Evolutionary conservation across 2,113 vertebrate genomes (phyloP).

Genomic region (Nyctibius bracteatus): DNA sequence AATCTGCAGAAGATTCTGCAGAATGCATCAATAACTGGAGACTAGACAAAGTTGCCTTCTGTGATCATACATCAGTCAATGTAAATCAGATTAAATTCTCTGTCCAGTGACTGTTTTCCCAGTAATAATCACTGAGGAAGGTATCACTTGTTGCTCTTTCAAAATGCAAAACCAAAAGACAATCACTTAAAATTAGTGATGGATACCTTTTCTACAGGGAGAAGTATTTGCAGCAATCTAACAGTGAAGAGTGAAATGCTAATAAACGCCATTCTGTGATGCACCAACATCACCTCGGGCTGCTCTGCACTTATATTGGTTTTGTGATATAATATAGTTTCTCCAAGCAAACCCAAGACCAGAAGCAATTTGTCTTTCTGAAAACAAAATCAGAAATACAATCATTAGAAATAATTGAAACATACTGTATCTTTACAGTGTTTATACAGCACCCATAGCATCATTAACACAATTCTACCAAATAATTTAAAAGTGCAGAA

Average conservation of each 20-base stretch:
- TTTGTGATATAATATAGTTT: constrained; percentile 82
- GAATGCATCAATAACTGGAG: background rate
- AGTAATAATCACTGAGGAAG: background rate
- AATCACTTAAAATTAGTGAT: background rate
- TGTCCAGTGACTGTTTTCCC: background rate
- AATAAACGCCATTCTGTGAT: constrained; percentile 86
- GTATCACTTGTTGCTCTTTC: background rate
- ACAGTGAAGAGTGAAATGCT: constrained; percentile 82
- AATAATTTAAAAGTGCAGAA: background rate
- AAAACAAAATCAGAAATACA: constrained; percentile 26
- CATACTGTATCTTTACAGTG: background rate
- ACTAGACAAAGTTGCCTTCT: background rate
- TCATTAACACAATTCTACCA: background rate
- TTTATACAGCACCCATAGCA: background rate
- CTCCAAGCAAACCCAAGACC: constrained; percentile 82
- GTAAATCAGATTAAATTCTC: background rate
- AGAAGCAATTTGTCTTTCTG: constrained; percentile 85
- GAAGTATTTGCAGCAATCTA: constrained; percentile 84
- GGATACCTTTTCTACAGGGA: constrained; percentile 92
- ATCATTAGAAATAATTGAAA: background rate
- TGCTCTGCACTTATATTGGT: constrained; percentile 69
- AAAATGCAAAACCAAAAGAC: background rate
- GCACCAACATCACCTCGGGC: constrained; percentile 66
- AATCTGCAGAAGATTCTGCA: background rate
- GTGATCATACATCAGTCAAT: background rate